Evolutionary conservation across 1,140 invertebrate species (phyloP), one percentile per base, ranked within the genome.

Genomic region (Neuroterus valhalla): DNA sequence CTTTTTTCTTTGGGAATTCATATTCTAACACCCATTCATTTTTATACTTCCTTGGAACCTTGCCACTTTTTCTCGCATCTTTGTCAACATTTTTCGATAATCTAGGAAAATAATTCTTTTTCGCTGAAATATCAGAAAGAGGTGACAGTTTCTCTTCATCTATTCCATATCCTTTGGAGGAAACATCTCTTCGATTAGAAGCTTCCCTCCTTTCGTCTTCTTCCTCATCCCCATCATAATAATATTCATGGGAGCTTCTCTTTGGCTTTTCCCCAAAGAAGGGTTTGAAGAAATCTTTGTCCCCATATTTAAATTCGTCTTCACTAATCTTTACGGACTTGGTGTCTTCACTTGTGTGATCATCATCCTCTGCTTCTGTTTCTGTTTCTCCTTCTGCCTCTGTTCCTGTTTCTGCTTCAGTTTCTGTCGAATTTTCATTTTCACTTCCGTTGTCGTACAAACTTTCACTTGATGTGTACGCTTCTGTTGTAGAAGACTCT

Each of bases 1-100:
- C 44, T 45, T 76, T 55, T 46, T 71, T 76, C 19, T 52, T 70
- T n/a, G 81, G 83, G 48, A 77, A 80, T 67, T 86, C 87, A 80
- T 91, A 91, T 82, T 91, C 89, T 62, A 91, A 78, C n/a, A 90
- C 90, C 91, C 91, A 92, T 78, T 87, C 87, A 72, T 92, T 91
- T 21, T 86, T 87, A 44, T 89, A 90, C 46, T 87, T 88, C 0
- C 88, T 86, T 81, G 68, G 85, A 81, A 77, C 84, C 84, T 76
- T 85, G 84, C 72, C 87, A 80, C 23, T 86, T 84, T 75, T 87
- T 76, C 82, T 88, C 79, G 68, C 87, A 86, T 79, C 88, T 84
- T 84, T 89, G 84, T 55, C 88, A 78, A 77, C 90, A 83, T 69
- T 55, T 74, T 5, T 38, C 6, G 31, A 38, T 38, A 38, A 38